Conservation (phyloP, 2,797 vertebrate genomes). For the Aphelocoma californica region DNA sequence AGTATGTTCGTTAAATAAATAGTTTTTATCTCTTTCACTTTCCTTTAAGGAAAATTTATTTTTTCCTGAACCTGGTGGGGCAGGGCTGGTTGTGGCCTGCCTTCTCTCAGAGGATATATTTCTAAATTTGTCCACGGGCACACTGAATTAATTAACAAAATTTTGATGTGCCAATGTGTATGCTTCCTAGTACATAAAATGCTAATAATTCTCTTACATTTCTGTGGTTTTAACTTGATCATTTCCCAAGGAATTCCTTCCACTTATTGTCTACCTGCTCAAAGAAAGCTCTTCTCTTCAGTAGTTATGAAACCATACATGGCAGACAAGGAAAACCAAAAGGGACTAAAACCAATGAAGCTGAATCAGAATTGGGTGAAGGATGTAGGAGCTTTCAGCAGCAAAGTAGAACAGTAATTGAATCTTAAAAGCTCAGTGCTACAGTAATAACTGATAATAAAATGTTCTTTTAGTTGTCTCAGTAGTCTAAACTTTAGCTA, state of each 20-base stretch:
- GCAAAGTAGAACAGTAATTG: conserved; percentile 52
- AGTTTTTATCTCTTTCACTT: no score
- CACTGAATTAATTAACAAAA: neutral
- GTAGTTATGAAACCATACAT: neutral
- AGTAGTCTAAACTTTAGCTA: conserved; percentile 41
- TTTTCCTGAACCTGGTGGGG: no score
- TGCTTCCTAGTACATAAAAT: neutral
- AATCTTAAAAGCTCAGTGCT: conserved; percentile 51
- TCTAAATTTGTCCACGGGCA: no score
- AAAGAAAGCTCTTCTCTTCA: neutral
- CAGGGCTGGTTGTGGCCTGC: no score
- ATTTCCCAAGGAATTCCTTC: neutral
- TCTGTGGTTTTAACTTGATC: neutral
- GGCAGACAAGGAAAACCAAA: conserved; percentile 22
- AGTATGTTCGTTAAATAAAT: no score
- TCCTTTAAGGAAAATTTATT: no score
- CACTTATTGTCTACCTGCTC: neutral
- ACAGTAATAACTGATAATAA: conserved; percentile 51
- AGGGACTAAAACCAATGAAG: neutral
- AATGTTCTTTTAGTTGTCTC: conserved; percentile 50
- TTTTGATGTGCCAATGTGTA: neutral
- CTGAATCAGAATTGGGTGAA: conserved; percentile 12
- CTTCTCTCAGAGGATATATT: no score
- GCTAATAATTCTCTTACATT: neutral
- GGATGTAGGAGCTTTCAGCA: conserved; percentile 47